A percentile compares a stretch with the other conserved stretches of the same genome.
Conservation (phyloP, 2,797 vertebrate genomes). For the Halcyon chelicuti region DNA sequence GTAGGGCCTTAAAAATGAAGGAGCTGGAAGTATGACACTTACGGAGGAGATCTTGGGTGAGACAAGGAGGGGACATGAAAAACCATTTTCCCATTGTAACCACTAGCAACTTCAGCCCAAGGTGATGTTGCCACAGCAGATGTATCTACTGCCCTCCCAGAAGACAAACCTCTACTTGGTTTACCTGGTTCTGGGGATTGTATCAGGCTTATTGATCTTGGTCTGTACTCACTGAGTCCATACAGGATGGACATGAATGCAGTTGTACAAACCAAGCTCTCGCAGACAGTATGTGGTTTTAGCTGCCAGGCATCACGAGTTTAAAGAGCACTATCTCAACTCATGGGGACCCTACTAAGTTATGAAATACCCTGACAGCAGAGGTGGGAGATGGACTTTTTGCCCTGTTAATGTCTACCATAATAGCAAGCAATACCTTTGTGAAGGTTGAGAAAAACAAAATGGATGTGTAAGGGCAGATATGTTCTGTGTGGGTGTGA, state of each 20-base stretch:
- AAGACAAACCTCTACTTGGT: background rate
- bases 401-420: fast-evolving
- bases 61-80: background rate
- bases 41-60: background rate
- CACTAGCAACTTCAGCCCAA: background rate
- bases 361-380: background rate
- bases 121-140: background rate
- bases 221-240: background rate
- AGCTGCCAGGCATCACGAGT: background rate
- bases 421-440: background rate
- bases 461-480: background rate
- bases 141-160: background rate
- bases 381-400: background rate
- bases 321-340: background rate
- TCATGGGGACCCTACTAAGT: background rate
- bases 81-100: background rate
- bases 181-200: background rate
- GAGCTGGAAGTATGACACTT: background rate
- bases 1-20: background rate
- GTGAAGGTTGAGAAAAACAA: background rate
- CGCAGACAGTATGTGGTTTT: fast-evolving
- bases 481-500: background rate
- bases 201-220: fast-evolving
- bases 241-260: background rate
- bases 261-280: background rate